phyloP scores from a whole-genome alignment of 2,113 vertebrate genomes.

The Recurvirostra avosetta region DNA sequence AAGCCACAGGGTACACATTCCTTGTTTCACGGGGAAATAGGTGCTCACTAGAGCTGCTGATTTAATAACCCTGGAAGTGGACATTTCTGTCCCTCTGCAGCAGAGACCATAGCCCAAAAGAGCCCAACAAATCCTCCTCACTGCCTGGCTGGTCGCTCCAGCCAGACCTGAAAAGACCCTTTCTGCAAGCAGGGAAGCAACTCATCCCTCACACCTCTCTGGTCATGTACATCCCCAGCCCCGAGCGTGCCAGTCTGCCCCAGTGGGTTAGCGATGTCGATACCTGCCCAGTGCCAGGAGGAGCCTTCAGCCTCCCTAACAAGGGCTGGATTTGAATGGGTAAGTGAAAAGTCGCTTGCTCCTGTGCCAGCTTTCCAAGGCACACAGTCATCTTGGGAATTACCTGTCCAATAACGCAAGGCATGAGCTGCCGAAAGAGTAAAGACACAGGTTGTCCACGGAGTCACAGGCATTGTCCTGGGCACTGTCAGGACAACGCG shows the following conservation, averaged over 20 bases:
- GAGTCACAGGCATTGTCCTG: background rate
- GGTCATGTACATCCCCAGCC: accelerated
- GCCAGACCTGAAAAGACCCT: background rate
- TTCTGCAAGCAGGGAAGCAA: background rate
- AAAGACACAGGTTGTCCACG: background rate
- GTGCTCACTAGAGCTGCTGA: background rate
- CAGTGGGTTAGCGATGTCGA: accelerated
- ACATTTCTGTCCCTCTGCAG: background rate
- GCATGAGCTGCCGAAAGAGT: background rate
- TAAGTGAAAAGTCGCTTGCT: background rate
- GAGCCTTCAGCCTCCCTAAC: background rate
- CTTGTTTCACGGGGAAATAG: background rate
- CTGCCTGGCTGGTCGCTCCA: background rate
- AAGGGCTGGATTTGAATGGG: background rate
- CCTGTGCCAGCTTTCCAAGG: background rate
- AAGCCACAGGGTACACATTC: background rate
- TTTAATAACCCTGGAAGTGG: background rate
- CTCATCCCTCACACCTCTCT: background rate
- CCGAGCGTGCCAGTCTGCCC: background rate
- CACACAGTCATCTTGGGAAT: background rate
- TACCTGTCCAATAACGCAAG: accelerated
- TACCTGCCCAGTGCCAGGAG: background rate
- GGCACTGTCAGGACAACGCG: accelerated
- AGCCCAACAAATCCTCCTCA: accelerated
- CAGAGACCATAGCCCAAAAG: background rate